Percentiles rank a stretch among this genome's conserved stretches.
These are phyloP conservation scores for Aldabrachelys gigantea DNA, from an alignment of 2,113 vertebrate species.

Conservation along the genomic window DNA sequence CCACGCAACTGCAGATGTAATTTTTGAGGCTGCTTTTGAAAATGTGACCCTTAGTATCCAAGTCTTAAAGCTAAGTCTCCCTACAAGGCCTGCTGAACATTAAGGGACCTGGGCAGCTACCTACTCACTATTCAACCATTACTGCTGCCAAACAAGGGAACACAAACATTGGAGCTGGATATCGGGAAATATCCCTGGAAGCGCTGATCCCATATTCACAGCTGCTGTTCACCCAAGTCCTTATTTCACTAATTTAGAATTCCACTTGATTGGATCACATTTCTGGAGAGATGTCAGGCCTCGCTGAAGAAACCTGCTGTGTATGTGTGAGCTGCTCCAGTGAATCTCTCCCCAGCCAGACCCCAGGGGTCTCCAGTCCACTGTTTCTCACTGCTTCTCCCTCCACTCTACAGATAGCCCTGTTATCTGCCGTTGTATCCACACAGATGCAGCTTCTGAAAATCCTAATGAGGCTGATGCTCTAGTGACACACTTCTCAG, in stretches of 20 bases:
- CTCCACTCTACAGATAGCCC: neutral
- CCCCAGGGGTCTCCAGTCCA: neutral
- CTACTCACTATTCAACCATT: neutral
- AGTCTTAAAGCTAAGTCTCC: neutral
- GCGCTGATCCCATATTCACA: neutral
- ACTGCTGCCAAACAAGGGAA: neutral
- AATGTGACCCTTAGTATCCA: neutral
- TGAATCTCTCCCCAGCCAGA: neutral
- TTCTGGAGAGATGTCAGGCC: neutral
- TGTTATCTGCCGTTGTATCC: neutral
- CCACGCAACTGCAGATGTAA: neutral
- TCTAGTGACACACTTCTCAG: slow-evolving; percentile 7
- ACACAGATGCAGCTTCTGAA: slow-evolving; percentile 39
- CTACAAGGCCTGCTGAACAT: too few relatives aligned
- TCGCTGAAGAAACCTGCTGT: neutral
- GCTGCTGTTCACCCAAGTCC: neutral
- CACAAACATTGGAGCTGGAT: neutral
- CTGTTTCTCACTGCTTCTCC: neutral
- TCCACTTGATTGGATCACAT: neutral
- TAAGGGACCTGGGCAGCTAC: neutral
- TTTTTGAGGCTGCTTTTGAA: neutral
- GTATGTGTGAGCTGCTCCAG: neutral
- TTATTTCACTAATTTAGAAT: neutral
- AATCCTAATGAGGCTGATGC: slow-evolving; percentile 26
- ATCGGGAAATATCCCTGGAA: neutral